A percentile compares a stretch with the other conserved stretches of the same genome.
These are phyloP conservation scores for Cancer borealis DNA, from an alignment of 2,888 invertebrate species.

Conservation along the genomic window DNA sequence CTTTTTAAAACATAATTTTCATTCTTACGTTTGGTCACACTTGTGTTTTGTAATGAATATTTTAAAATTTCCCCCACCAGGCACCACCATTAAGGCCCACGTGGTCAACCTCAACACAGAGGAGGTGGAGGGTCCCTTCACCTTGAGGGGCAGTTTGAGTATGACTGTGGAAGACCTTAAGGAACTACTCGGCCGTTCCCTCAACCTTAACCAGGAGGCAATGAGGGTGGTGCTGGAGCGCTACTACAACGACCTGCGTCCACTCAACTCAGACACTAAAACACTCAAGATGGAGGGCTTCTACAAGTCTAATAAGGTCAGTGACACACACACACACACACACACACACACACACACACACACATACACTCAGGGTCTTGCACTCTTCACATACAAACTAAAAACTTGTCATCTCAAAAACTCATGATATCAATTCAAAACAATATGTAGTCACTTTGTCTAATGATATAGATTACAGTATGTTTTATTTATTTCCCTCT, in stretches of 20 bases:
- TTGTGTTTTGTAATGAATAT: not conserved
- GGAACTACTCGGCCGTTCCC: slow-evolving; percentile 82
- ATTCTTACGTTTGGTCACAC: not conserved
- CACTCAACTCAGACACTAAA: slow-evolving; percentile 79
- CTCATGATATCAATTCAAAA: too few species aligned
- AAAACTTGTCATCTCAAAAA: too few species aligned
- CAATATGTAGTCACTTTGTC: not conserved
- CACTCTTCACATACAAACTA: not conserved
- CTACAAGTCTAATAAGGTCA: slow-evolving; percentile 80
- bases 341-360: slow-evolving; percentile 8
- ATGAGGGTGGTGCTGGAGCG: slow-evolving; percentile 82
- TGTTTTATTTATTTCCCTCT: not conserved
- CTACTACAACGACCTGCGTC: slow-evolving; percentile 80
- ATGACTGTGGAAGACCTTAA: slow-evolving; percentile 84
- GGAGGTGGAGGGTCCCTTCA: slow-evolving; percentile 84
- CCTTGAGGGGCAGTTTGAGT: slow-evolving; percentile 83
- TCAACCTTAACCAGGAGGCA: slow-evolving; percentile 80
- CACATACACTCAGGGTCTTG: not conserved
- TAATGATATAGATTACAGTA: not conserved
- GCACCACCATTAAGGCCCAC: slow-evolving; percentile 84
- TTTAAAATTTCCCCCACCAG: slow-evolving; percentile 77
- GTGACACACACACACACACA: not conserved
- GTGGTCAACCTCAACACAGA: slow-evolving; percentile 84
- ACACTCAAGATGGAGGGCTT: slow-evolving; percentile 80
- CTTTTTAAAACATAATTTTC: too few species aligned